These are phyloP conservation scores for Scaptodrosophila latifasciaeformis DNA, from an alignment of 2,888 invertebrate species.

Conservation along the genomic window DNA sequence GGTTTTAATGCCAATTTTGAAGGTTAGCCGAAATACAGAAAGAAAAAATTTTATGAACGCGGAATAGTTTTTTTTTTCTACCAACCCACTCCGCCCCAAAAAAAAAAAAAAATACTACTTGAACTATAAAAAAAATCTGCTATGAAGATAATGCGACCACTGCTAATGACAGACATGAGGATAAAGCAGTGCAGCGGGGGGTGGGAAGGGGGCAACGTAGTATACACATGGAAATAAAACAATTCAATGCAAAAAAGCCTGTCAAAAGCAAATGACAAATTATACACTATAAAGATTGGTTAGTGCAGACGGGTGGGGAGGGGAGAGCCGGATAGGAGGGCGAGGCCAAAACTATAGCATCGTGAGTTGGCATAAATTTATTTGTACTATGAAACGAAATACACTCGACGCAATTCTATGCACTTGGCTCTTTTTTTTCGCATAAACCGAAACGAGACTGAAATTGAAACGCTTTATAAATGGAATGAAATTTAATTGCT, in stretches of 20 bases:
- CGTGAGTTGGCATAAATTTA: slow-evolving; percentile 33
- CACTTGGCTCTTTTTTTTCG: no score
- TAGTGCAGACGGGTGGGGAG: no score
- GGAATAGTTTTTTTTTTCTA: slow-evolving; percentile 36
- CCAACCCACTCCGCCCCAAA: no score
- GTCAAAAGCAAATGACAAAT: not conserved
- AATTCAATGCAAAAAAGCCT: no score
- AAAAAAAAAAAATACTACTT: no score
- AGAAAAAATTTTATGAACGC: slow-evolving; percentile 25
- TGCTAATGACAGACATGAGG: slow-evolving; percentile 37
- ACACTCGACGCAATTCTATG: no score
- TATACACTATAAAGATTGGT: no score
- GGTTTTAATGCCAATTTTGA: slow-evolving; percentile 33
- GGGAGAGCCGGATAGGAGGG: not conserved
- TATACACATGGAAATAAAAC: not conserved
- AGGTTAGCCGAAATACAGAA: slow-evolving; percentile 32
- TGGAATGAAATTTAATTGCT: no score
- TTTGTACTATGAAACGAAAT: not conserved
- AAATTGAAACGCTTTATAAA: no score
- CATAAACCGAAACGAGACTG: no score
- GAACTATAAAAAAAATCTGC: no score
- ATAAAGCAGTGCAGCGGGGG: slow-evolving; percentile 2
- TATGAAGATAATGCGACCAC: not conserved
- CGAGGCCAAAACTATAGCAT: no score
- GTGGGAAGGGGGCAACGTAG: not conserved